A percentile compares a stretch with the other conserved stretches of the same genome.
Evolutionary conservation across 2,888 invertebrate genomes (phyloP).

Genomic region (Orthonychiurus folsomi): DNA sequence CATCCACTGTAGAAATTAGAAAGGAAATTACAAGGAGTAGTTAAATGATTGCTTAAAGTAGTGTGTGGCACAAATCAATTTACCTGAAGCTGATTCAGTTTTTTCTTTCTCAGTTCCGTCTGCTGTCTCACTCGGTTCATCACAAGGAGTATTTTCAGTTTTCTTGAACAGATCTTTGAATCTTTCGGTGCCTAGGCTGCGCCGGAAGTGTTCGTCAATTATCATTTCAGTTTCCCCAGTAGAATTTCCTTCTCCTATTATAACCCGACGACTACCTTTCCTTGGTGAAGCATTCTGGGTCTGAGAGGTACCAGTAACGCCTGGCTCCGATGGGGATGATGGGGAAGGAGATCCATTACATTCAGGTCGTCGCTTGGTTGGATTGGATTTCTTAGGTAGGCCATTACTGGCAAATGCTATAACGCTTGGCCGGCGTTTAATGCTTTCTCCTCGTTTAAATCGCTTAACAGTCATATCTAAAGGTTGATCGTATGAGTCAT

Average conservation of each 20-base stretch:
- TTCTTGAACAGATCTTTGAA: constrained; percentile 6
- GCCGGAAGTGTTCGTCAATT: constrained; percentile 6
- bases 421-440: not conserved
- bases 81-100: no score
- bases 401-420: not conserved
- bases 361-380: not conserved
- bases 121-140: not conserved
- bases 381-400: not conserved
- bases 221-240: not conserved
- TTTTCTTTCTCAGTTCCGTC: not conserved
- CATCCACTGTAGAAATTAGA: not conserved
- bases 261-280: not conserved
- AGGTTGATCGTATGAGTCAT: not conserved
- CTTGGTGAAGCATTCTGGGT: not conserved
- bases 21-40: no score
- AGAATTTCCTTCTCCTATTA: not conserved
- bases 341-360: not conserved
- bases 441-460: not conserved
- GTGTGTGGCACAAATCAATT: no score
- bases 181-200: not conserved
- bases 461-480: not conserved
- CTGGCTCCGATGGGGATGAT: not conserved
- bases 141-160: not conserved
- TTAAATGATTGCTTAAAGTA: no score
- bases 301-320: not conserved